Evolutionary conservation across 1,140 invertebrate species (phyloP), one percentile per base, ranked within the genome.

Genomic region (Ruditapes philippinarum): DNA sequence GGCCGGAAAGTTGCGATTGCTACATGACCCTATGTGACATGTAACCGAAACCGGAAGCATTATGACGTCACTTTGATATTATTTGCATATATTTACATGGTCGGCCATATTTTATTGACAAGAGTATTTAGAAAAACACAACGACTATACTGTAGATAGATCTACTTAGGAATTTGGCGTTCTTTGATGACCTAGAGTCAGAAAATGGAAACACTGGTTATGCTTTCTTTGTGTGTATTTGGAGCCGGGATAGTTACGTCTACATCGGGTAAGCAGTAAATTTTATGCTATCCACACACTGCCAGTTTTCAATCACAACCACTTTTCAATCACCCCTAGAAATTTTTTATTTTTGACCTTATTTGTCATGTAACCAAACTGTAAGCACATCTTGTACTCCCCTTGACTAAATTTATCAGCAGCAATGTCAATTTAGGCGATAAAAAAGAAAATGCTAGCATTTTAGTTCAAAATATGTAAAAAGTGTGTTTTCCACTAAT

Each of bases 61-160:
- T 11, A 22, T 84, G 36, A 84, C 65, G 62, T 49, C 65, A 70
- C 40, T 25, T 14, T 28, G 28, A 31, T 51, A 84, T 70, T 42
- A 84, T 84, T 84, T 84, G 82, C 82, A 84, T 84, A 84, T 84
- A 84, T 84, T 84, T 73, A 54, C 45, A 62, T 68, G 42, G 82
- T 45, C 68, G 33, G 82, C 82, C 82, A 84, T 84, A 81, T 78
- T 84, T 74, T n/a, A 70, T 12, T 36, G 60, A 84, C 54, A 57
- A 84, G 65, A 84, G 65, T 74, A 38, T 84, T 73, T 70, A 42
- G 49, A 33, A 22, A 17, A 49, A 51, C 12, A 73, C 65, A 84
- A 84, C 62, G 62, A 70, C 14, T 74, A 14, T 36, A 28, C 0
- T 14, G 19, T 12, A 19, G 38, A 49, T n/a, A 22, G 2, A 49